Base-by-base conservation (phyloP, 2,888 invertebrate genomes). In the Nemotelus pantherinus region DNA sequence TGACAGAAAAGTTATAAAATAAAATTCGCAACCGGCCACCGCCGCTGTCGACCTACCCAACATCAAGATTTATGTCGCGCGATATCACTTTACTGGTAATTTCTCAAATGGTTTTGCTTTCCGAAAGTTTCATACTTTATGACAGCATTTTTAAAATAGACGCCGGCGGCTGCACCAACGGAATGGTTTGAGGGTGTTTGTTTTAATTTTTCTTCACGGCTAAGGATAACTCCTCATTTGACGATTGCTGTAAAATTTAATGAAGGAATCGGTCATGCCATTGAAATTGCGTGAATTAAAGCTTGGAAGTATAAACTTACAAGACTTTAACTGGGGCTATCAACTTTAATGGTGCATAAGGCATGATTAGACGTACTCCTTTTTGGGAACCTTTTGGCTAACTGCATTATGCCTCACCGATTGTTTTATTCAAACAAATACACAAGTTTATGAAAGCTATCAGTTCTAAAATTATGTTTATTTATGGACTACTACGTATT, bases 81-180 rank as follows among this genome's bases (percentile, higher is more conserved):
- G 74, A 74, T 74, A 74, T 74, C 63, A 63, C 74, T 74, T 74
- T 74, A 63, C 60, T 3, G 50, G 48, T 63, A 74, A 74, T 74
- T 74, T 63, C 41, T 47, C 44, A 74, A 74, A 60, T 74, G 72
- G 58, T 48, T 70, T n/a, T n/a, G 2, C 50, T 50, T 70, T 43
- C 47, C 47, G 10, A 58, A 25, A 7, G 63, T 63, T 39, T 25
- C 25, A 25, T 25, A 25, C 25, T 7, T n/a, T n/a, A 58, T 58
- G 58, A 25, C 58, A 50, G 50, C 6, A 50, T 9, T 50, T 50
- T 9, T 7, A 7, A 9, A 50, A 9, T 9, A 9, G 50, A 9
- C 9, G 50, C 6, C 50, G 9, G 50, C 9, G 50, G 9, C 50
- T 50, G 50, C 9, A 50, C 25, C 25, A 9, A 50, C 6, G 50